Evolutionary conservation across 2,113 vertebrate genomes (phyloP).

Genomic region (Campylomormyrus tamandua): DNA sequence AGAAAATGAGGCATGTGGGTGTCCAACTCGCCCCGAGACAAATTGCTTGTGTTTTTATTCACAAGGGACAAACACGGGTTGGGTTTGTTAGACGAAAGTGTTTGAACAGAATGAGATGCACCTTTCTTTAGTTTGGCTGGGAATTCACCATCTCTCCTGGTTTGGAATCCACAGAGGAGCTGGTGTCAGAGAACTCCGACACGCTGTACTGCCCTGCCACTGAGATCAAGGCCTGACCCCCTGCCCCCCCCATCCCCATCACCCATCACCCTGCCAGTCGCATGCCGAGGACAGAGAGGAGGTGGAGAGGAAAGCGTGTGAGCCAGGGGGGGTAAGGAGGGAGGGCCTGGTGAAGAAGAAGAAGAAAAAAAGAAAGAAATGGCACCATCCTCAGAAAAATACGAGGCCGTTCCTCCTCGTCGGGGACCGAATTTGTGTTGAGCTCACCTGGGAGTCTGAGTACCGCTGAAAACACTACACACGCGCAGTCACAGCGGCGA

Average conservation of each 20-base stretch:
- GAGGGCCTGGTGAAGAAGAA: background rate
- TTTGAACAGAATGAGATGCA: background rate
- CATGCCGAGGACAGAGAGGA: background rate
- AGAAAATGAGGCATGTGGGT: background rate
- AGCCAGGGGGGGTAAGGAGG: background rate
- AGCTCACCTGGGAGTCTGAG: constrained; percentile 24
- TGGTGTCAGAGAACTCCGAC: constrained; percentile 85
- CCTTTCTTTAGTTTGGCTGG: background rate
- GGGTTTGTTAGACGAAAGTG: background rate
- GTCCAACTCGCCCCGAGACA: background rate
- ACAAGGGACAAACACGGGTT: background rate
- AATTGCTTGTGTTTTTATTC: background rate
- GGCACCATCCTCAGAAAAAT: constrained; percentile 34
- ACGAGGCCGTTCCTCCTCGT: constrained; percentile 47
- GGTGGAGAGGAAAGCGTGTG: constrained; percentile 6
- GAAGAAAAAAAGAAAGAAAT: background rate
- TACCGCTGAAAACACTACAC: background rate
- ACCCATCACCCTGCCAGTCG: constrained; percentile 17
- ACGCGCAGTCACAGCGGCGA: constrained; percentile 21
- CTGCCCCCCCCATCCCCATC: background rate
- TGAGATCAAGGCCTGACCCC: constrained; percentile 85
- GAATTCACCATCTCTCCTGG: background rate
- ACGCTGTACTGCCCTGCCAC: constrained; percentile 73
- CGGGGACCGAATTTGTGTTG: constrained; percentile 50
- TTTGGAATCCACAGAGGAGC: constrained; percentile 70